Conservation (phyloP, 2,888 invertebrate genomes). For the Lasioglossum vierecki region DNA sequence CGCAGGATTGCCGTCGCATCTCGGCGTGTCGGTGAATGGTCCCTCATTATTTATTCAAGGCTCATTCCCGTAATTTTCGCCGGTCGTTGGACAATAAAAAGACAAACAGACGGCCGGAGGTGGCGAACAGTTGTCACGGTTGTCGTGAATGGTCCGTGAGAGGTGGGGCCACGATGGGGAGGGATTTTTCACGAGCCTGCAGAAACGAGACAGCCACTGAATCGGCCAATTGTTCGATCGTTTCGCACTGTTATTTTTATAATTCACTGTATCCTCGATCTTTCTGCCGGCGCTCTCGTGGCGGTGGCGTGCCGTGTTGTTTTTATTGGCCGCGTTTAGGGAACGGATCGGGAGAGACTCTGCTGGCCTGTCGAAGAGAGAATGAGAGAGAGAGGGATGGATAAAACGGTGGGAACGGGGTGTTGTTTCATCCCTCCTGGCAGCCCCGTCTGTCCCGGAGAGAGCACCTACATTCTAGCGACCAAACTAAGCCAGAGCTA, state of each 20-base stretch:
- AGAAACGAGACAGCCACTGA: constrained; percentile 69
- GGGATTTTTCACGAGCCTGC: constrained; percentile 57
- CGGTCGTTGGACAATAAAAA: constrained; percentile 31
- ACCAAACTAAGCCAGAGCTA: constrained; percentile 69
- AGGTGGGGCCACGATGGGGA: constrained; percentile 32
- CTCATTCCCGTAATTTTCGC: constrained; percentile 41
- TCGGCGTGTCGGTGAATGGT: background rate
- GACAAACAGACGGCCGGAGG: constrained; percentile 20
- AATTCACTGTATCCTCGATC: constrained; percentile 77
- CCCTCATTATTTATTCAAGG: constrained; percentile 32
- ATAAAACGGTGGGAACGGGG: constrained; percentile 74
- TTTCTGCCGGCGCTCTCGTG: constrained; percentile 56
- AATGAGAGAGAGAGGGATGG: background rate
- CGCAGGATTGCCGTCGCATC: background rate
- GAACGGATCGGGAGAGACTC: constrained; percentile 48
- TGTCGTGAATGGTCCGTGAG: constrained; percentile 2
- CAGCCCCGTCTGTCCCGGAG: constrained; percentile 58
- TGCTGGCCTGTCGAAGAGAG: constrained; percentile 30
- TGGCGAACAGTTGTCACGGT: background rate
- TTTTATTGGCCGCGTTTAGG: constrained; percentile 81
- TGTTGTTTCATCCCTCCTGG: constrained; percentile 81
- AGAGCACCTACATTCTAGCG: constrained; percentile 60
- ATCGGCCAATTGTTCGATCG: constrained; percentile 81
- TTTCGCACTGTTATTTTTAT: constrained; percentile 82
- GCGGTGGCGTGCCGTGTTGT: constrained; percentile 74